A percentile compares a stretch with the other conserved stretches of the same genome.
These are phyloP conservation scores for Paguma larvata DNA, from an alignment of 2,797 vertebrate species.

Conservation along the genomic window DNA sequence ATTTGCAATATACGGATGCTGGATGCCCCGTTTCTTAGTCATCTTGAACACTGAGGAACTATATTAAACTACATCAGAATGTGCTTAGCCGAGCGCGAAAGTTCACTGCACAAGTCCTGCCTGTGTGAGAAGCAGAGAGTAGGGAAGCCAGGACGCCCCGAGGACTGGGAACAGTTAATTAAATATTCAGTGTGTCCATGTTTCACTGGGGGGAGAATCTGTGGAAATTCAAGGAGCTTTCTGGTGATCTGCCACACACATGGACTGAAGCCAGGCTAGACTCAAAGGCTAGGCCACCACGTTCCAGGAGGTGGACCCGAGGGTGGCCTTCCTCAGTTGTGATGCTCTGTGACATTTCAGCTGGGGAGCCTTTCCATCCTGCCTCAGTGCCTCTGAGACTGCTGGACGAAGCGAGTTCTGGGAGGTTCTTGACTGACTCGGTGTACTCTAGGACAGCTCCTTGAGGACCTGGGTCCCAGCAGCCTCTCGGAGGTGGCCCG, in stretches of 20 bases:
- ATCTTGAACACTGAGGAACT: not conserved
- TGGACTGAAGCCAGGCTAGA: not conserved
- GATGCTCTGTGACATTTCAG: conserved; percentile 72
- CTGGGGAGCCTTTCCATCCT: not conserved
- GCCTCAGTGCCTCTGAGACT: not conserved
- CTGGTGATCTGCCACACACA: conserved; percentile 31
- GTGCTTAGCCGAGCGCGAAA: not conserved
- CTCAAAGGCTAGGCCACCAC: not conserved
- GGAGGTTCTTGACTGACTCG: conserved; percentile 36
- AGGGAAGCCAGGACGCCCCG: not conserved
- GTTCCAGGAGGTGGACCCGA: conserved; percentile 4
- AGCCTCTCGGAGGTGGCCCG: not conserved
- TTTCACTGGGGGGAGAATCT: not conserved
- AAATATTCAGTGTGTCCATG: not conserved
- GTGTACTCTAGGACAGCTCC: not conserved
- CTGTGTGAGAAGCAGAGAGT: not conserved
- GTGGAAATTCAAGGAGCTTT: conserved; percentile 46
- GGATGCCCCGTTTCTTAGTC: conserved; percentile 22
- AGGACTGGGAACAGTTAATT: not conserved
- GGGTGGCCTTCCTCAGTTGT: not conserved
- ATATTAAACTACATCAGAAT: not conserved
- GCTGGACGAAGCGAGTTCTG: not conserved
- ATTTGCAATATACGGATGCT: not conserved
- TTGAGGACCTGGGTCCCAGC: not conserved
- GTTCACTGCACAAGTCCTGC: conserved; percentile 59